Percentiles rank a stretch among this genome's conserved stretches.
These are phyloP conservation scores for Phataginus tricuspis DNA, from an alignment of 2,797 vertebrate species.

Conservation along the genomic window DNA sequence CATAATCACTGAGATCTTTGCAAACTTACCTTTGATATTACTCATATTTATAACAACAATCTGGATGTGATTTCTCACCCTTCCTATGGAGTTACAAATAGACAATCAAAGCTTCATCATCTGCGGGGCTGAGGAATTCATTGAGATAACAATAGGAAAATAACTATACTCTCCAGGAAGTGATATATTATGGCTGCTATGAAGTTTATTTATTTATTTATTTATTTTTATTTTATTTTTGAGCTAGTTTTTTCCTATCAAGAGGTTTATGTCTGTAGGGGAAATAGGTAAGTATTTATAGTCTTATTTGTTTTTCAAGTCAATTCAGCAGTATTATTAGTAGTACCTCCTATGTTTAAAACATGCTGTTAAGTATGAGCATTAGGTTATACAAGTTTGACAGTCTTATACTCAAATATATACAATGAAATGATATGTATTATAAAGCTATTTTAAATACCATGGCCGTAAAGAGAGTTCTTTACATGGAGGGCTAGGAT, in stretches of 20 bases:
- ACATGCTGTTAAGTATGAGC: neutral
- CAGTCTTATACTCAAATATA: neutral
- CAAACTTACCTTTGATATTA: slow-evolving; percentile 25
- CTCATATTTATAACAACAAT: slow-evolving; percentile 55
- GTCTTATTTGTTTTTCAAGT: neutral
- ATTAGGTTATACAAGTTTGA: neutral
- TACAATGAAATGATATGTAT: neutral
- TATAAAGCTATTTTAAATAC: neutral
- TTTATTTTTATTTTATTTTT: neutral
- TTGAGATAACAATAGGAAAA: slow-evolving; percentile 47
- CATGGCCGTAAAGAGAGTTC: neutral
- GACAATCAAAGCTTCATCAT: slow-evolving; percentile 28
- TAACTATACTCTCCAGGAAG: slow-evolving; percentile 36
- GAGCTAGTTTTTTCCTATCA: slow-evolving; percentile 21
- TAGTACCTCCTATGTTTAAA: neutral
- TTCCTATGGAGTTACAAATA: slow-evolving; percentile 43
- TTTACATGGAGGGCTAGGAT: neutral
- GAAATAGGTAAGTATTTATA: neutral
- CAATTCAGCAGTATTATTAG: slow-evolving; percentile 23
- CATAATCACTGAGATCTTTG: neutral
- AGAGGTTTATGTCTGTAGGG: neutral
- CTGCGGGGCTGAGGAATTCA: neutral
- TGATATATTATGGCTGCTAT: neutral
- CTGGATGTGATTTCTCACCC: slow-evolving; percentile 33
- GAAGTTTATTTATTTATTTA: neutral